phyloP scores from a whole-genome alignment of 2,888 invertebrate species.

The Cephus nigrinus region DNA sequence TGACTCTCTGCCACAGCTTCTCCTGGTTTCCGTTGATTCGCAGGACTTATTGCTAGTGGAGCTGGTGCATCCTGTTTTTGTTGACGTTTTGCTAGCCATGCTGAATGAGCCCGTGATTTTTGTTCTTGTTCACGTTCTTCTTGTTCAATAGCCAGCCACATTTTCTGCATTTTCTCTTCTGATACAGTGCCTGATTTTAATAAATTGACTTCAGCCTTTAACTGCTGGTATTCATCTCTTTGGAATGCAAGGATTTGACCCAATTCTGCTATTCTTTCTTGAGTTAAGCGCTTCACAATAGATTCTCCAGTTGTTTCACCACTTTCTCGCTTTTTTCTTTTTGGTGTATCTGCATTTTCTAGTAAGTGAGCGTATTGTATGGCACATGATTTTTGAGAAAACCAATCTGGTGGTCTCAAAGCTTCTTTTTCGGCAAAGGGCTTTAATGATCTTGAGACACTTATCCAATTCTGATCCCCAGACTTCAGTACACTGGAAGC shows the following conservation, averaged over 20 bases:
- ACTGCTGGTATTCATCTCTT: slow-evolving; percentile 78
- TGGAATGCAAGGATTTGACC: slow-evolving; percentile 78
- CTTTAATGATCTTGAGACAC: slow-evolving; percentile 84
- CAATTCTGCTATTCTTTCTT: slow-evolving; percentile 83
- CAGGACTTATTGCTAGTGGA: slow-evolving; percentile 22
- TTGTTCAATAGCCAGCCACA: slow-evolving; percentile 81
- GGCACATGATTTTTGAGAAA: slow-evolving; percentile 91
- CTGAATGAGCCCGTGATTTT: slow-evolving; percentile 70
- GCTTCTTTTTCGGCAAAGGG: slow-evolving; percentile 78
- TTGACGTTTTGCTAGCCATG: slow-evolving; percentile 56
- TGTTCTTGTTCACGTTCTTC: slow-evolving; percentile 78
- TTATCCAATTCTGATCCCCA: slow-evolving; percentile 94
- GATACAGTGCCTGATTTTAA: slow-evolving; percentile 71
- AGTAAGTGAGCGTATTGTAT: slow-evolving; percentile 86
- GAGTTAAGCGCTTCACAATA: slow-evolving; percentile 80
- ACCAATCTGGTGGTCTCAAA: slow-evolving; percentile 82
- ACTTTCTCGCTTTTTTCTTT: slow-evolving; percentile 81
- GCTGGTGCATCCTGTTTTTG: slow-evolving; percentile 51
- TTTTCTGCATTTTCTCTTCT: slow-evolving; percentile 80
- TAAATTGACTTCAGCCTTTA: slow-evolving; percentile 74
- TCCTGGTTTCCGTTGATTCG: slow-evolving; percentile 41
- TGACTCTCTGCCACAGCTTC: slow-evolving; percentile 34
- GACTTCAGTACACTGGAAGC: slow-evolving; percentile 87
- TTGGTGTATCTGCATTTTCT: slow-evolving; percentile 86
- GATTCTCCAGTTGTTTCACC: slow-evolving; percentile 83